A percentile compares a stretch with the other conserved stretches of the same genome.
These are phyloP conservation scores for Ennomos quercinarius DNA, from an alignment of 2,888 invertebrate species.

Conservation along the genomic window DNA sequence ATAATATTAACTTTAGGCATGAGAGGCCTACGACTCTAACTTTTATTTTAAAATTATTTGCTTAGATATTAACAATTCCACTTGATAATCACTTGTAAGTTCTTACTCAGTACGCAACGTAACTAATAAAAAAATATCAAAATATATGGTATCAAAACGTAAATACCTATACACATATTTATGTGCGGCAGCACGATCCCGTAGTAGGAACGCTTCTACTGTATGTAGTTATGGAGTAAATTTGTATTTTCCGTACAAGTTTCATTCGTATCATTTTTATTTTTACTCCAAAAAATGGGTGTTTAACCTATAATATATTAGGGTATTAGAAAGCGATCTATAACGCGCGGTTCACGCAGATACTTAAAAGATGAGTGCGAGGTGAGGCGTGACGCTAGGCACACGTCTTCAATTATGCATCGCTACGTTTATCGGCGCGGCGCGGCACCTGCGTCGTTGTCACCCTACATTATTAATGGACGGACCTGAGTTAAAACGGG, in stretches of 20 bases:
- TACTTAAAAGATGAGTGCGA: slow-evolving; percentile 35
- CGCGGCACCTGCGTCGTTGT: slow-evolving; percentile 77
- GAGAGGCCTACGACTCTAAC: no score
- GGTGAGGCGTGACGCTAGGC: slow-evolving; percentile 55
- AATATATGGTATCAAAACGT: no score
- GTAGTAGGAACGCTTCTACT: no score
- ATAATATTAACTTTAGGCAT: no score
- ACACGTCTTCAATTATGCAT: slow-evolving; percentile 81
- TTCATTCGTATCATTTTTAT: slow-evolving; percentile 1
- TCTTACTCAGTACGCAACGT: no score
- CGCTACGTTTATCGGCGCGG: slow-evolving; percentile 72
- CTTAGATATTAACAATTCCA: no score
- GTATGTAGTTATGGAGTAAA: no score
- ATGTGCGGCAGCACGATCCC: no score
- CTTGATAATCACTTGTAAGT: no score
- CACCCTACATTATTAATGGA: slow-evolving; percentile 81
- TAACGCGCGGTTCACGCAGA: slow-evolving; percentile 45
- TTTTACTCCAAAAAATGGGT: slow-evolving; percentile 13
- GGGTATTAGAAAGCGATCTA: slow-evolving; percentile 57
- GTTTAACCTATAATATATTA: slow-evolving; percentile 20
- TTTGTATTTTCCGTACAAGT: background rate
- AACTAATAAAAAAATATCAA: no score
- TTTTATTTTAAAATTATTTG: no score
- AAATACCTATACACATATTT: no score
- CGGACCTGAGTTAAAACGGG: slow-evolving; percentile 36